phyloP scores from a whole-genome alignment of 2,797 vertebrate genomes.

The Gobio occitaniae region DNA sequence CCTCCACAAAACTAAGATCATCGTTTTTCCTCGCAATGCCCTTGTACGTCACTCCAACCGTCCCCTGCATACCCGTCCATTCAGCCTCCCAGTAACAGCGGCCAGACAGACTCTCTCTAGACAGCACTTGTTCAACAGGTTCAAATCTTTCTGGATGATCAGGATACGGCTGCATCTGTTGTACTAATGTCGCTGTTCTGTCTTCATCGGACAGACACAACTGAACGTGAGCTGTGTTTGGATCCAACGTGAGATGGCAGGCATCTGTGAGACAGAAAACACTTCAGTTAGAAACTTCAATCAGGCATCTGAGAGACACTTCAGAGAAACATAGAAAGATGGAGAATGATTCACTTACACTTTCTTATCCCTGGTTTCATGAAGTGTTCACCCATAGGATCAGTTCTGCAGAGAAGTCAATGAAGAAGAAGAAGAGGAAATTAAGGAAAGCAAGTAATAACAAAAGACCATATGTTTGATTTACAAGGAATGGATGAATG shows the following conservation, averaged over 20 bases:
- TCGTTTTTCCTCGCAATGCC: neutral
- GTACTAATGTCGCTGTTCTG: neutral
- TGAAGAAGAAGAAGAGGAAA: neutral
- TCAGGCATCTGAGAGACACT: conserved; percentile 34
- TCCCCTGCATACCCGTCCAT: neutral
- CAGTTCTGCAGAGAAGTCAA: conserved; percentile 26
- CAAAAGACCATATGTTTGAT: neutral
- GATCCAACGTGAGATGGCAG: conserved; percentile 41
- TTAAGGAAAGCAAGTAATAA: neutral
- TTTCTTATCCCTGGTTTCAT: conserved; percentile 40
- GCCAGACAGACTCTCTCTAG: conserved; percentile 30
- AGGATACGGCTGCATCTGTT: conserved; percentile 21
- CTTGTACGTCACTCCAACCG: conserved; percentile 14
- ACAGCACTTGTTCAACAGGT: conserved; percentile 34
- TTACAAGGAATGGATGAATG: neutral
- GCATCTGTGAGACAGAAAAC: conserved; percentile 37
- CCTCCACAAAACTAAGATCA: neutral
- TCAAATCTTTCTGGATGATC: conserved; percentile 46
- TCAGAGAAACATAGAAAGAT: neutral
- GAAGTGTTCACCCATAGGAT: neutral
- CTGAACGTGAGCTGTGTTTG: conserved; percentile 43
- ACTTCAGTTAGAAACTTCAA: neutral
- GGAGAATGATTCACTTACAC: conserved; percentile 29
- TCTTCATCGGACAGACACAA: conserved; percentile 35
- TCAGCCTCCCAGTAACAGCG: conserved; percentile 55